Evolutionary conservation across 2,113 vertebrate species (phyloP), one percentile per base, ranked within the genome.

Genomic region (Climacteris rufus): DNA sequence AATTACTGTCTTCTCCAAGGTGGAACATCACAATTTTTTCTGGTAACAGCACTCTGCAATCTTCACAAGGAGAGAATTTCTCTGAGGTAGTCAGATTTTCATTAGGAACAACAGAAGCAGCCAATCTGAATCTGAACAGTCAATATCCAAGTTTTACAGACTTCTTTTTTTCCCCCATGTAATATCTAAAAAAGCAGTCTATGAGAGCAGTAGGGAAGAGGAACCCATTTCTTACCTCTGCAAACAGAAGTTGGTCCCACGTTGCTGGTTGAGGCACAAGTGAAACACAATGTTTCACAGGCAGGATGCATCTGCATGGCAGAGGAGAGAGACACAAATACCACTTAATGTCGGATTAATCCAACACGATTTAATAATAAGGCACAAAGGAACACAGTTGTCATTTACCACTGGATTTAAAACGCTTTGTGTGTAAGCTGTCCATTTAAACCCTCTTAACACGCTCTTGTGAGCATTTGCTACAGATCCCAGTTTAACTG

Each of bases 301-400:
- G 80, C 80, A 56, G 52, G 81, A 96, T 83, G 83, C 84, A 85
- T 93, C 95, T n/a, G 15, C 13, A 27, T 86, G 82, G 87, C 57
- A 70, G 52, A 59, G 89, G 82, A 92, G 64, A 93, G 81, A 93
- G 96, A 89, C 92, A 96, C 88, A 95, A 94, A 64, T 78, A 76
- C 68, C 90, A 92, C 94, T 96, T 96, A 97, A 94, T 92, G 81
- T 76, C 10, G 7, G 78, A 96, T 97, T 96, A 97, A 96, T 97
- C 87, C 87, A 81, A 71, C 37, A 50, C 2, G 1, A 93, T 96
- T 96, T 96, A 96, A 93, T 66, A 94, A 94, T 47, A 59, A 89
- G 90, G 40, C 33, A 16, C 83, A 94, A 97, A 95, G 11, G 78
- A 92, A 81, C 59, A 13, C 5, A 93, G 83, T 54, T 81, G 81